phyloP scores from a whole-genome alignment of 2,888 invertebrate genomes.

The Limnephilus marmoratus region DNA sequence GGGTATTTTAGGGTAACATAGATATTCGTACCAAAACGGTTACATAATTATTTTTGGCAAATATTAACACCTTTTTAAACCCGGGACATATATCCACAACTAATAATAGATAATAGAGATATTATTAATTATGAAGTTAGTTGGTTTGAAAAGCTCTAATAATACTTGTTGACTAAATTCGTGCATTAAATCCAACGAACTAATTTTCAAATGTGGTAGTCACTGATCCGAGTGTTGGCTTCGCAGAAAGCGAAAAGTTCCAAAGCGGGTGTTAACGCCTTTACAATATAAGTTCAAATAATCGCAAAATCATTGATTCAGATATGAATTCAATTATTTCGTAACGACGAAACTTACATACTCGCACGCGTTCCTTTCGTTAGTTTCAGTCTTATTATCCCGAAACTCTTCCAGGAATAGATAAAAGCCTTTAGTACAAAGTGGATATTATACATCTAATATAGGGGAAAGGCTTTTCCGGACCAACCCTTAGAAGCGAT shows the following conservation, averaged over 20 bases:
- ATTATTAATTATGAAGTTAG: neutral
- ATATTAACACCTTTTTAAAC: neutral
- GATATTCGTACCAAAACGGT: neutral
- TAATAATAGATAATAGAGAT: neutral
- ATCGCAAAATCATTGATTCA: constrained; percentile 15
- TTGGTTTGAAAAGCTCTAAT: neutral
- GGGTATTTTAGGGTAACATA: neutral
- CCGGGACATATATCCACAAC: neutral
- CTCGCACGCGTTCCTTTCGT: constrained; percentile 2
- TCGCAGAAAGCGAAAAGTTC: neutral
- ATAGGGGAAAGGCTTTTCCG: neutral
- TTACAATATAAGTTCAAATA: neutral
- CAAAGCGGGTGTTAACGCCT: neutral
- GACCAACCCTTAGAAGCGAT: constrained; percentile 30
- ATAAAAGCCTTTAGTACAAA: constrained; percentile 29
- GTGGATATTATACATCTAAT: neutral
- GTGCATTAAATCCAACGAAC: neutral
- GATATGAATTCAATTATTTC: constrained; percentile 21
- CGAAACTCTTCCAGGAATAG: constrained; percentile 30
- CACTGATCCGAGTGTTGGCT: neutral
- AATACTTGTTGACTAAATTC: neutral
- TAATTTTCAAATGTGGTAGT: neutral
- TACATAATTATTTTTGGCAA: neutral
- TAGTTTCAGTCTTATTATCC: constrained; percentile 39
- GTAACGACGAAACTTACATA: constrained; percentile 16